Conservation (phyloP, 2,113 vertebrate species). For the Calidris pugnax region DNA sequence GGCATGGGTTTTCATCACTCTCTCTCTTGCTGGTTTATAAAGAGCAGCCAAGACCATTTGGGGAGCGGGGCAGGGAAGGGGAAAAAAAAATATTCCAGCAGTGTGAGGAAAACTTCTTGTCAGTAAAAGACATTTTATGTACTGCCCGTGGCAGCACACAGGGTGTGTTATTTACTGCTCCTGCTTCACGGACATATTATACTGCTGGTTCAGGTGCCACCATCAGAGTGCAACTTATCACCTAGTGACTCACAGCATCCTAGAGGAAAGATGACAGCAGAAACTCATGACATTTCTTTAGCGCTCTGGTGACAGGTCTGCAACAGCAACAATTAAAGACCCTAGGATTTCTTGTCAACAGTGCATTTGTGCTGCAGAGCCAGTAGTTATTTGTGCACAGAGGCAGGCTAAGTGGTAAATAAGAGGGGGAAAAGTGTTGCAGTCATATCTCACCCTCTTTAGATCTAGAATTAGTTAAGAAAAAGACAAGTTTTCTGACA, state of each 20-base stretch:
- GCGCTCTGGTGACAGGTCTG: not conserved
- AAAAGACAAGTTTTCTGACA: not conserved
- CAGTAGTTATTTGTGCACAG: not conserved
- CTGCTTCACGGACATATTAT: not conserved
- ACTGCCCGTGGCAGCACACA: not conserved
- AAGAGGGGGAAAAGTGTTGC: not conserved
- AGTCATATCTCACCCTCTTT: not conserved
- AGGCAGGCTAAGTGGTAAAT: not conserved
- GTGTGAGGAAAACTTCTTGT: conserved; percentile 17
- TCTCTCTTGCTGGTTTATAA: not conserved
- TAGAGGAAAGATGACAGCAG: not conserved
- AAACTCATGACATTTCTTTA: conserved; percentile 26
- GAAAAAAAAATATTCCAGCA: not conserved
- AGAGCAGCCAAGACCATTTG: not conserved
- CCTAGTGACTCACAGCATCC: conserved; percentile 39
- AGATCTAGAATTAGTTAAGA: not conserved
- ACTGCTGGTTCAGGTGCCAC: conserved; percentile 51
- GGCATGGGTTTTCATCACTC: not conserved
- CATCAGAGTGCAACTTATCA: conserved; percentile 50
- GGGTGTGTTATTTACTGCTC: conserved; percentile 50
- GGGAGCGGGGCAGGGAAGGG: no score
- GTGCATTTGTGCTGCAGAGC: not conserved
- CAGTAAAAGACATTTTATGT: conserved; percentile 38
- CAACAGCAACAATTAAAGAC: conserved; percentile 30
- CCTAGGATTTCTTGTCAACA: not conserved